These are phyloP conservation scores for Stomatorhinus ivindoensis DNA, from an alignment of 2,113 vertebrate species.

Conservation along the genomic window DNA sequence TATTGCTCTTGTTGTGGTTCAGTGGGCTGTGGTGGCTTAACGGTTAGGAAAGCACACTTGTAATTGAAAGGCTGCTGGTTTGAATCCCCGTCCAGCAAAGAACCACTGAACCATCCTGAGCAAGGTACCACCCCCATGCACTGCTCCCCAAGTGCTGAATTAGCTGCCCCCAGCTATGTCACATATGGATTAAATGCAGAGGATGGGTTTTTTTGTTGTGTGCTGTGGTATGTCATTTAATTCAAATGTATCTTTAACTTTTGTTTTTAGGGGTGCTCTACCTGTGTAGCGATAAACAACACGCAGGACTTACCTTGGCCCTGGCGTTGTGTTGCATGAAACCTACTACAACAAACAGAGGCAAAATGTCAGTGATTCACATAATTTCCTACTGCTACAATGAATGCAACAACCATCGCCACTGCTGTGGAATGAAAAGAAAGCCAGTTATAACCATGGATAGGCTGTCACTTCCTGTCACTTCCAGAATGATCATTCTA, in stretches of 20 bases:
- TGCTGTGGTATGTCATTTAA: too few species aligned
- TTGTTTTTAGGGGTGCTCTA: neutral
- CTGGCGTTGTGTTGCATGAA: neutral
- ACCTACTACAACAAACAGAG: neutral
- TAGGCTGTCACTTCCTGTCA: neutral
- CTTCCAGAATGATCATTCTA: neutral
- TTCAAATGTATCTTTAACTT: slow-evolving; percentile 6
- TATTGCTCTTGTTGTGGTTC: neutral
- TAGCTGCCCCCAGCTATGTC: too few species aligned
- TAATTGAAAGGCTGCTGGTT: too few species aligned
- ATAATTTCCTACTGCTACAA: neutral
- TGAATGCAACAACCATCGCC: neutral
- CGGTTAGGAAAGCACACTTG: too few species aligned
- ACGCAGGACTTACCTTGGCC: neutral
- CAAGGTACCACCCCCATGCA: too few species aligned
- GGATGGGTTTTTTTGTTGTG: too few species aligned
- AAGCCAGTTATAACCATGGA: neutral
- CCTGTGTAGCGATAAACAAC: neutral
- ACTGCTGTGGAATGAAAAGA: neutral
- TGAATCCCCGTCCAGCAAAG: too few species aligned
- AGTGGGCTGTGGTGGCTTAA: too few species aligned
- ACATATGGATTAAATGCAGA: too few species aligned
- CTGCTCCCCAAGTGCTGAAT: too few species aligned
- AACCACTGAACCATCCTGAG: too few species aligned
- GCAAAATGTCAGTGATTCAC: neutral